Percentiles rank a stretch among this genome's conserved stretches.
Evolutionary conservation across 2,888 invertebrate species (phyloP).

Genomic region (Clostera curtula): DNA sequence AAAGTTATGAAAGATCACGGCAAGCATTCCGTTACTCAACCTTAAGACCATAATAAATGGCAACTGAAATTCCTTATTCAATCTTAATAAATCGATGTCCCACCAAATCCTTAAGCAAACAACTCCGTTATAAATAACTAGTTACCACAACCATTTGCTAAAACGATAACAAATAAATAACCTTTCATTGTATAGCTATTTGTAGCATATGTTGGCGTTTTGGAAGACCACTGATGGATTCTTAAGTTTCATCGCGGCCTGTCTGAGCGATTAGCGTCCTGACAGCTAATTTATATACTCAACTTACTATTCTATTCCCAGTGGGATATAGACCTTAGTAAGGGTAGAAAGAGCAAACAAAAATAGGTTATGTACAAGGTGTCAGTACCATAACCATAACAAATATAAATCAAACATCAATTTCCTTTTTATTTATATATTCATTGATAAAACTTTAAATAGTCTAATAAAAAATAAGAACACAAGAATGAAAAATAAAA

Average conservation of each 20-base stretch:
- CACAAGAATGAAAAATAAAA: no score
- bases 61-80: constrained; percentile 12
- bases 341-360: constrained; percentile 36
- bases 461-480: no score
- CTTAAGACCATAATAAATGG: constrained; percentile 1
- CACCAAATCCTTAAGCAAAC: constrained; percentile 37
- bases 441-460: no score
- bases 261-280: constrained; percentile 70
- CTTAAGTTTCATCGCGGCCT: constrained; percentile 72
- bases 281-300: constrained; percentile 75
- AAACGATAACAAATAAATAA: constrained; percentile 44
- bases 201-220: constrained; percentile 52
- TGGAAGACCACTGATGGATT: constrained; percentile 66
- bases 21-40: constrained; percentile 1
- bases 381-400: no score
- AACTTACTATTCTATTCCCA: constrained; percentile 69
- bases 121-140: constrained; percentile 38
- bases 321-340: constrained; percentile 37
- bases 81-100: constrained; percentile 24
- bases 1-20: neutral
- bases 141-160: constrained; percentile 26
- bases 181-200: constrained; percentile 62
- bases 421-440: no score
- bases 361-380: constrained; percentile 7
- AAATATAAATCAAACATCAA: no score